Conservation (phyloP, 2,113 vertebrate species). For the Cyprinodon brontotheroides region DNA sequence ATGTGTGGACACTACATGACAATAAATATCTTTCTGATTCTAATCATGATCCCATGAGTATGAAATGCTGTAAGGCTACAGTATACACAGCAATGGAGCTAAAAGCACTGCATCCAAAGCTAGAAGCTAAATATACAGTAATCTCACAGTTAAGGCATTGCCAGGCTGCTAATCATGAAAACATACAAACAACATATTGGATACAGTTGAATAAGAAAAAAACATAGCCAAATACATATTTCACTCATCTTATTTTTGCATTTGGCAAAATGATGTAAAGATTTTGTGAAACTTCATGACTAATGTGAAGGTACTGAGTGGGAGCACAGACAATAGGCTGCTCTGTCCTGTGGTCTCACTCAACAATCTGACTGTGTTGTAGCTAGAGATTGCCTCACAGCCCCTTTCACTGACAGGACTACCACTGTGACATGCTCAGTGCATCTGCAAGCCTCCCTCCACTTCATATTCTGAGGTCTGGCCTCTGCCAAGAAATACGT, state of each 20-base stretch:
- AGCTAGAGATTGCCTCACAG: conserved; percentile 39
- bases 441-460: conserved; percentile 48
- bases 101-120: background rate
- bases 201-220: conserved; percentile 2
- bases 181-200: background rate
- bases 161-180: background rate
- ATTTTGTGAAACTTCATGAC: conserved; percentile 29
- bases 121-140: background rate
- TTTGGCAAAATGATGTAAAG: conserved; percentile 39
- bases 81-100: background rate
- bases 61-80: background rate
- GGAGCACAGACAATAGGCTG: conserved; percentile 53
- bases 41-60: background rate
- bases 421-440: conserved; percentile 50
- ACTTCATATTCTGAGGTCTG: conserved; percentile 49
- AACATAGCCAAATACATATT: background rate
- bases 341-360: conserved; percentile 45
- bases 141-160: background rate
- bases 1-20: too few relatives aligned
- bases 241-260: conserved; percentile 16
- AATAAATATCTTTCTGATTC: too few relatives aligned
- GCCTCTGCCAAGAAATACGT: conserved; percentile 44
- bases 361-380: conserved; percentile 68
- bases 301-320: conserved; percentile 68
- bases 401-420: conserved; percentile 50